A percentile compares a stretch with the other conserved stretches of the same genome.
These are phyloP conservation scores for Drosophila paulistorum DNA, from an alignment of 1,140 invertebrate genomes.

Conservation along the genomic window DNA sequence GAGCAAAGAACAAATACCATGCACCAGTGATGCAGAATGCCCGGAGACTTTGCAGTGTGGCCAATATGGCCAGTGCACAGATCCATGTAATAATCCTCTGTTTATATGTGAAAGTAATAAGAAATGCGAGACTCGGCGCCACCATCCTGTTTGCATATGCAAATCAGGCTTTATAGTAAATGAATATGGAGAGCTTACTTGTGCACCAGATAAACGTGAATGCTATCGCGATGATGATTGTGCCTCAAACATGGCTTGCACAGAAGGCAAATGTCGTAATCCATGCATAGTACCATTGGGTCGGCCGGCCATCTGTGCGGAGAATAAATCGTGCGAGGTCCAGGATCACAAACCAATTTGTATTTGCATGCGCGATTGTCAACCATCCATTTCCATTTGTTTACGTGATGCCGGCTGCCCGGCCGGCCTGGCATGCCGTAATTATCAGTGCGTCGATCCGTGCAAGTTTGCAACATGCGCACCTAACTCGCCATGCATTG, in stretches of 20 bases:
- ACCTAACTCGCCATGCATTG: conserved; percentile 92
- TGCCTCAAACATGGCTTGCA: conserved; percentile 92
- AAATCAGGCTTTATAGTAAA: conserved; percentile 94
- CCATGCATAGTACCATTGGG: conserved; percentile 88
- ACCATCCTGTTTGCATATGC: conserved; percentile 93
- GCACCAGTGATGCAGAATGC: conserved; percentile 88
- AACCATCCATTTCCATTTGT: conserved; percentile 93
- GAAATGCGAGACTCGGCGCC: conserved; percentile 93
- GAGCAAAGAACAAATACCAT: conserved; percentile 84
- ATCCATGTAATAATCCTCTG: conserved; percentile 88
- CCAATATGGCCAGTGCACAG: conserved; percentile 88
- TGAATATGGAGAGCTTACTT: conserved; percentile 91
- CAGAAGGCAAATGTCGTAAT: conserved; percentile 91
- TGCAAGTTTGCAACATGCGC: conserved; percentile 91
- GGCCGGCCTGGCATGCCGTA: conserved; percentile 91
- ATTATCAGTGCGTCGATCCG: conserved; percentile 95
- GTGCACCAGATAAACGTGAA: conserved; percentile 90
- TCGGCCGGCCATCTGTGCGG: conserved; percentile 87
- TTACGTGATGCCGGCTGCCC: conserved; percentile 94
- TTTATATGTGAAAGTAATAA: conserved; percentile 91
- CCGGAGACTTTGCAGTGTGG: conserved; percentile 90
- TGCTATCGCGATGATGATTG: conserved; percentile 93
- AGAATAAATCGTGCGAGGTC: conserved; percentile 92
- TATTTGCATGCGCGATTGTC: conserved; percentile 93
- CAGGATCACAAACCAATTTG: conserved; percentile 93